Percentiles rank a stretch among this genome's conserved stretches.
Evolutionary conservation across 2,797 vertebrate genomes (phyloP).

Genomic region (Cichlasoma orientale): DNA sequence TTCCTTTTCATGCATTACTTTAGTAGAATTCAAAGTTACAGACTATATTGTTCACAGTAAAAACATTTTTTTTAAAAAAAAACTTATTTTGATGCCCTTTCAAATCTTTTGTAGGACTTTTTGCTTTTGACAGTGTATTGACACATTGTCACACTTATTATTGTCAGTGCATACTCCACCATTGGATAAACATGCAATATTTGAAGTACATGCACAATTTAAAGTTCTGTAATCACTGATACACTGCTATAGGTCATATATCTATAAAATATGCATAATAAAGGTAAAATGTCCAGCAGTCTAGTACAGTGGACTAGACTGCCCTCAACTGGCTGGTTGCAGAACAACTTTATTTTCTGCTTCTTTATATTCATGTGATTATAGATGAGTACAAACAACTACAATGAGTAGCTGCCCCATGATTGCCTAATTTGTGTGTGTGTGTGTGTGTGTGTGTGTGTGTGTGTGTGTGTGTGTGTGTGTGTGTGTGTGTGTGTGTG

Average conservation of each 20-base stretch:
- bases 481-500: not conserved
- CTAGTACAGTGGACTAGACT: conserved; percentile 4
- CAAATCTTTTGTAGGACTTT: not conserved
- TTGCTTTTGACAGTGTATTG: not conserved
- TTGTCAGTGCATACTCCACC: not conserved
- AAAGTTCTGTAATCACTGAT: not conserved
- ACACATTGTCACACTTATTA: not conserved
- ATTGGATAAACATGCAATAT: not conserved
- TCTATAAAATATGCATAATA: not conserved
- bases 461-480: not conserved
- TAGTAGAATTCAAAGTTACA: not conserved
- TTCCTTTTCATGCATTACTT: not conserved
- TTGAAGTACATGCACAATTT: not conserved
- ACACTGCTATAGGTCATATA: not conserved
- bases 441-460: not conserved
- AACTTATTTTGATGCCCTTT: not conserved
- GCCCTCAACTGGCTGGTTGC: conserved; percentile 48
- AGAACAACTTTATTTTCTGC: conserved; percentile 19
- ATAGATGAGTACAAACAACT: not conserved
- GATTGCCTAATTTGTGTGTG: too few species aligned
- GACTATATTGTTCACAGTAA: not conserved
- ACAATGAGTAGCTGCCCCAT: not conserved
- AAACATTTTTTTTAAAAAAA: too few species aligned
- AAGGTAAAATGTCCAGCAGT: not conserved
- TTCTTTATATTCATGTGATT: not conserved